Conservation (phyloP, 92 coral and sea anemone species). For the Galaxea fascicularis region DNA sequence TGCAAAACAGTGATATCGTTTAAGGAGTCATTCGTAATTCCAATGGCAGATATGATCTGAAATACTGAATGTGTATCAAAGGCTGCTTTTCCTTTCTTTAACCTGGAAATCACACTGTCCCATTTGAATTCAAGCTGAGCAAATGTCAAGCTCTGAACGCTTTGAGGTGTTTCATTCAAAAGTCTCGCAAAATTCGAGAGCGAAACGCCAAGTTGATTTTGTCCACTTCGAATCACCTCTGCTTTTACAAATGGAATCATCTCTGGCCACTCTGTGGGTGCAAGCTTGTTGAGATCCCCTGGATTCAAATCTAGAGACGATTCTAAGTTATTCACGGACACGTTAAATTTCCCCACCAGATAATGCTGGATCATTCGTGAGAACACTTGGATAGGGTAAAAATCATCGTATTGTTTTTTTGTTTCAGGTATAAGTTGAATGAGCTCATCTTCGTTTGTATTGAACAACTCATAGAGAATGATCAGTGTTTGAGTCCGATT, state of each 20-base stretch:
- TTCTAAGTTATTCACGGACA: conserved; percentile 18
- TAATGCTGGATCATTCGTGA: conserved; percentile 20
- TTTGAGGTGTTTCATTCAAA: conserved; percentile 27
- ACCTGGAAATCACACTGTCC: conserved; percentile 60
- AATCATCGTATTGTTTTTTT: not conserved
- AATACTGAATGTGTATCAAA: conserved; percentile 48
- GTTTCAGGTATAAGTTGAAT: conserved; percentile 27
- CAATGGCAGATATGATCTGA: conserved; percentile 15
- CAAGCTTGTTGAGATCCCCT: conserved; percentile 36
- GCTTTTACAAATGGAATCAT: conserved; percentile 58
- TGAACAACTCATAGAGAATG: conserved; percentile 39
- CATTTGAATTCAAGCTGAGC: conserved; percentile 64
- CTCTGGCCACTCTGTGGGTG: conserved; percentile 85
- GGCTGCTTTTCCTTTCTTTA: conserved; percentile 55
- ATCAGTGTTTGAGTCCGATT: conserved; percentile 21
- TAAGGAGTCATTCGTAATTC: conserved; percentile 11
- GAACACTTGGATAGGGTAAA: not conserved
- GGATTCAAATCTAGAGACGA: not conserved
- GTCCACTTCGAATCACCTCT: conserved; percentile 69
- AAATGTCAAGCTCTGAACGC: conserved; percentile 42
- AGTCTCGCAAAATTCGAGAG: conserved; percentile 45
- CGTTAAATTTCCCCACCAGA: conserved; percentile 32
- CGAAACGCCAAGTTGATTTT: conserved; percentile 52
- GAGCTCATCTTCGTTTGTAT: conserved; percentile 60
- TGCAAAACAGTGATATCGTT: conserved; percentile 47